These are phyloP conservation scores for Atethmia centrago DNA, from an alignment of 2,888 invertebrate species.

Conservation along the genomic window DNA sequence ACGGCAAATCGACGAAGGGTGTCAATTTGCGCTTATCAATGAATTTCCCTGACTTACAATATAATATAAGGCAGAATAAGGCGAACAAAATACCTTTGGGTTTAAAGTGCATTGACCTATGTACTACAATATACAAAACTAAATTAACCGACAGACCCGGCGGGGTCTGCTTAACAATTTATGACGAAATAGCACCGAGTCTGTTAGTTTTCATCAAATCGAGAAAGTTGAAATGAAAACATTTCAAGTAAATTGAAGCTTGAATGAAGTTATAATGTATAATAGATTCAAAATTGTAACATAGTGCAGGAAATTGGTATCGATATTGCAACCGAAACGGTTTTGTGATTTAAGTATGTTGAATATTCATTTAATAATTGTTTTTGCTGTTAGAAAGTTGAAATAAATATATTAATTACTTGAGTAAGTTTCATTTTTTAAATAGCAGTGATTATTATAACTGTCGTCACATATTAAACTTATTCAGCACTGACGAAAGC, in stretches of 20 bases:
- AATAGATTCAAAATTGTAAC: not conserved
- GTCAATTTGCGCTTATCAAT: no score
- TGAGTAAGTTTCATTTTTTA: not conserved
- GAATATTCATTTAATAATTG: not conserved
- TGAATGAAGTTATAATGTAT: not conserved
- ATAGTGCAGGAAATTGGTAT: not conserved
- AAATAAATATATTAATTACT: not conserved
- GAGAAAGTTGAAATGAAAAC: not conserved
- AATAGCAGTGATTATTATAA: not conserved
- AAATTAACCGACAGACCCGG: not conserved
- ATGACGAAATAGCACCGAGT: not conserved
- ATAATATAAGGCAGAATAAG: not conserved
- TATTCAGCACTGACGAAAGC: slow-evolving; percentile 5
- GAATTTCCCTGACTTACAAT: not conserved
- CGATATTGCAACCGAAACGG: not conserved
- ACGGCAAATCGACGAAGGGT: not conserved
- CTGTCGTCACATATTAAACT: not conserved
- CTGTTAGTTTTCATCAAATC: slow-evolving; percentile 3
- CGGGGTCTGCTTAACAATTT: not conserved
- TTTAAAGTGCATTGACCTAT: not conserved
- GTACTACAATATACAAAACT: not conserved
- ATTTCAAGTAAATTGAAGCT: not conserved
- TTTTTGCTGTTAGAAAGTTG: not conserved
- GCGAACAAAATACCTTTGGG: not conserved
- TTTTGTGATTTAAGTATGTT: not conserved